Evolutionary conservation across 2,888 invertebrate genomes (phyloP).

Genomic region (Dryobota labecula): DNA sequence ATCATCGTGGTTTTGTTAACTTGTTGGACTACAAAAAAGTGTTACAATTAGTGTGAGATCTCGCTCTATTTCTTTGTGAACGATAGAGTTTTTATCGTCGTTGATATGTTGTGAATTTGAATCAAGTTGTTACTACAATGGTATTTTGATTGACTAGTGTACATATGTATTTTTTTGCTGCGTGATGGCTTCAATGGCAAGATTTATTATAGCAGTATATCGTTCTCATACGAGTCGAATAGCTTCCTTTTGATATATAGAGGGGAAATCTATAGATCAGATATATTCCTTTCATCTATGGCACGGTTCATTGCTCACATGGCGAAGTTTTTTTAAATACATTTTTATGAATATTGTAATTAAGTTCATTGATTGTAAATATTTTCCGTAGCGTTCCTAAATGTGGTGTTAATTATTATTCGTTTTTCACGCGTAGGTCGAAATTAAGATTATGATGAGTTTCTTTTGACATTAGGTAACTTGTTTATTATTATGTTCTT

Average conservation of each 20-base stretch:
- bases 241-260: constrained; percentile 47
- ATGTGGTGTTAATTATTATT: constrained; percentile 70
- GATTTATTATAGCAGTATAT: constrained; percentile 52
- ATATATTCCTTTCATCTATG: constrained; percentile 34
- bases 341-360: constrained; percentile 24
- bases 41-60: constrained; percentile 57
- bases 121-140: constrained; percentile 50
- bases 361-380: constrained; percentile 33
- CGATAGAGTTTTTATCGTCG: constrained; percentile 35
- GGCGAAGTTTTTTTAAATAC: constrained; percentile 9
- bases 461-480: constrained; percentile 83
- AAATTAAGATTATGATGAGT: constrained; percentile 87
- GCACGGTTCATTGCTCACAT: constrained; percentile 15
- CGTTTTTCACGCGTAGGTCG: constrained; percentile 84
- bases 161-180: constrained; percentile 39
- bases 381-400: constrained; percentile 46
- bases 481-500: constrained; percentile 86
- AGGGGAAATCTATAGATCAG: constrained; percentile 37
- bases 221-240: constrained; percentile 38
- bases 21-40: constrained; percentile 53
- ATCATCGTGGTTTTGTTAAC: constrained; percentile 58
- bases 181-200: constrained; percentile 38
- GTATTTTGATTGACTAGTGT: constrained; percentile 57
- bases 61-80: constrained; percentile 46
- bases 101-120: constrained; percentile 45